phyloP scores from a whole-genome alignment of 2,797 vertebrate genomes.

The Paedocypris micromegethes region DNA sequence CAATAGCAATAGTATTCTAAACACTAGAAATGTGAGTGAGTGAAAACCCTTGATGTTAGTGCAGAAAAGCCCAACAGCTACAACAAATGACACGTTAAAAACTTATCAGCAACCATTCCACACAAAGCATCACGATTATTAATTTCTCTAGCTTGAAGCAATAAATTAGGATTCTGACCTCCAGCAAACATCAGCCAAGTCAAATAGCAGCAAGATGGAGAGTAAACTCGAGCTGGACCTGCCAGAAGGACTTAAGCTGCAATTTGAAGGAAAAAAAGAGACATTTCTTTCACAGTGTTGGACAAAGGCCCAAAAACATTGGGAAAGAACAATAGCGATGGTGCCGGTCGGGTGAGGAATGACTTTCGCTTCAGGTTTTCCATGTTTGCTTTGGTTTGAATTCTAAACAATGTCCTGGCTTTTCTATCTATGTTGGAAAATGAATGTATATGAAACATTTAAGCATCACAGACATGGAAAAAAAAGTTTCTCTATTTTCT shows the following conservation, averaged over 20 bases:
- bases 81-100: neutral
- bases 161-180: slow-evolving; percentile 56
- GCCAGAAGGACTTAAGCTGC: slow-evolving; percentile 53
- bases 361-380: neutral
- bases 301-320: slow-evolving; percentile 30
- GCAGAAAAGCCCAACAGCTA: slow-evolving; percentile 49
- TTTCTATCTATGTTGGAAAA: neutral
- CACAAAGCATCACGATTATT: slow-evolving; percentile 58
- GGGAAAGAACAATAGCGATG: slow-evolving; percentile 19
- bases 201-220: slow-evolving; percentile 57
- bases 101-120: slow-evolving; percentile 65
- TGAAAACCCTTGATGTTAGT: slow-evolving; percentile 68
- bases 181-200: slow-evolving; percentile 60
- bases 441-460: neutral
- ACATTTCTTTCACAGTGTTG: slow-evolving; percentile 44
- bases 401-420: neutral
- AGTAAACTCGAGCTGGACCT: slow-evolving; percentile 54
- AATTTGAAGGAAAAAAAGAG: slow-evolving; percentile 55
- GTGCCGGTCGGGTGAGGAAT: slow-evolving; percentile 24
- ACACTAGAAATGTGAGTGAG: slow-evolving; percentile 34
- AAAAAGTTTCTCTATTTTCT: no score
- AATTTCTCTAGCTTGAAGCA: slow-evolving; percentile 55
- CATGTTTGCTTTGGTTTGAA: slow-evolving; percentile 4
- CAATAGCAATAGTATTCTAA: no score
- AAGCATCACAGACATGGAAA: no score